phyloP scores from a whole-genome alignment of 2,113 vertebrate genomes.

The Rallus limicola region DNA sequence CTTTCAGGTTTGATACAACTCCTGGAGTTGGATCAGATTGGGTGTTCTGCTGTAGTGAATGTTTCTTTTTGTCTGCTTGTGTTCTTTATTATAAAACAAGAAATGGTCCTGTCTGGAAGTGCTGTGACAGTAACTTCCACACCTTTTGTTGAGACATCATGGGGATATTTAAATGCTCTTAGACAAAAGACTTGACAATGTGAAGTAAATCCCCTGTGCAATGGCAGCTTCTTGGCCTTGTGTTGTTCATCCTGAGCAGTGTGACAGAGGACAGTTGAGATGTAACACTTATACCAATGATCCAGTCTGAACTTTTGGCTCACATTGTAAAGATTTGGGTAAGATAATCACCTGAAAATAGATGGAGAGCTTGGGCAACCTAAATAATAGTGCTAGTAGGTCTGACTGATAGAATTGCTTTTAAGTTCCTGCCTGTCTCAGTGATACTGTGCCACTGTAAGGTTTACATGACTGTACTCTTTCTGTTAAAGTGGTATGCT shows the following conservation, averaged over 20 bases:
- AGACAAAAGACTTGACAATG: neutral
- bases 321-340: neutral
- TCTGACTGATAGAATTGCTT: neutral
- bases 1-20: neutral
- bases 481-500: neutral
- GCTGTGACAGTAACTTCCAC: neutral
- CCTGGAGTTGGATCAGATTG: neutral
- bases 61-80: neutral
- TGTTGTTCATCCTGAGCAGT: neutral
- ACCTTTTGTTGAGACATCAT: neutral
- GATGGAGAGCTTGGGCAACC: neutral
- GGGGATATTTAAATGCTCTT: neutral
- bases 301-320: neutral
- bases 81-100: neutral
- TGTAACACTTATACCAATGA: neutral
- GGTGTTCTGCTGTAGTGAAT: neutral
- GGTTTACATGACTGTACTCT: neutral
- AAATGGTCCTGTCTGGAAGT: neutral
- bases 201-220: neutral
- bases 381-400: neutral
- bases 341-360: neutral
- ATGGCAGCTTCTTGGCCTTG: neutral
- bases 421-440: neutral
- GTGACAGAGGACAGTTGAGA: neutral
- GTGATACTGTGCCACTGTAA: neutral